Percentiles rank a stretch among this genome's conserved stretches.
Conservation (phyloP, 2,888 invertebrate species). For the Thereva nobilitata region DNA sequence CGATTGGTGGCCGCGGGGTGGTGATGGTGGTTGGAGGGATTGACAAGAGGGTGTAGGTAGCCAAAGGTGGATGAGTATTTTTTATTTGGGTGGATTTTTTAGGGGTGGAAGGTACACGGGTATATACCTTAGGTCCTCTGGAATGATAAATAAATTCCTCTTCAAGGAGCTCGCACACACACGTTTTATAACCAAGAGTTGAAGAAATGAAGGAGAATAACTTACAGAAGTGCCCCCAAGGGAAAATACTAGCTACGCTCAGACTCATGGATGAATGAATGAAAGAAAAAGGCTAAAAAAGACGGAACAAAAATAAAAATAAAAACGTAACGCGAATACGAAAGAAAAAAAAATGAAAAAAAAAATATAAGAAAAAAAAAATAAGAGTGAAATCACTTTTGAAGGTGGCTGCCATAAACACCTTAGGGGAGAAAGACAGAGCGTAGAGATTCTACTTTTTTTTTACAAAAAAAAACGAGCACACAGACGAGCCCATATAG, state of each 20-base stretch:
- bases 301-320: too few relatives aligned
- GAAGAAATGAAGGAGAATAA: conserved; percentile 29
- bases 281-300: neutral
- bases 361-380: too few relatives aligned
- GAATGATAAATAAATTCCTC: conserved; percentile 21
- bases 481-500: too few relatives aligned
- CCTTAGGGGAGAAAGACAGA: too few relatives aligned
- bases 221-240: conserved; percentile 28
- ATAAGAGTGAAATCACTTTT: too few relatives aligned
- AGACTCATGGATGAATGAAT: conserved; percentile 13
- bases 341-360: too few relatives aligned
- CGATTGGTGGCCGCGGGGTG: too few relatives aligned
- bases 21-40: neutral
- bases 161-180: conserved; percentile 6
- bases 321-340: too few relatives aligned
- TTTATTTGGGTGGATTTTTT: too few relatives aligned
- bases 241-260: conserved; percentile 1
- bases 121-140: neutral
- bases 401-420: too few relatives aligned
- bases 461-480: too few relatives aligned
- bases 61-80: neutral
- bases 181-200: conserved; percentile 11
- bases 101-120: neutral
- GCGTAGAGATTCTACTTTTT: too few relatives aligned
- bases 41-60: conserved; percentile 7